Base-by-base conservation (phyloP, 1,140 invertebrate genomes). In the Drosophila jambulina region DNA sequence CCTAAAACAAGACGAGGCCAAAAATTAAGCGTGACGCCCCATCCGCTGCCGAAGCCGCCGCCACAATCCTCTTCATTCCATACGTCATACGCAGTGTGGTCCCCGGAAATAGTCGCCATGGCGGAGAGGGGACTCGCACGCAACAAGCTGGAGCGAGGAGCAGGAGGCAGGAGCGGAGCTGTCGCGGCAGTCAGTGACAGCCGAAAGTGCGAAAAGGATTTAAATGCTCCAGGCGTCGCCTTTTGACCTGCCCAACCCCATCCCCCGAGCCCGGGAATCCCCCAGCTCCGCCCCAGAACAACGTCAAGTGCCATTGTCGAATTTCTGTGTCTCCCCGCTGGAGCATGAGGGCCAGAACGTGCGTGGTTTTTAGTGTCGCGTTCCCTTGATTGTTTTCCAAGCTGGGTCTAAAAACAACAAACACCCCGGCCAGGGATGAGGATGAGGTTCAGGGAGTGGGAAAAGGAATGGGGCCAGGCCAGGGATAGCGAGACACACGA, bases 171-270 rank as follows among this genome's bases (percentile, higher is more conserved):
- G 8, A 32, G 8, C 29, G 48, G 17, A 15, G 23, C 46, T 17
- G 45, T 23, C 32, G 49, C 27, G 27, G 49, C 56, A 61, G 63
- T 25, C 25, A 21, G 45, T 60, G 70, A 72, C 70, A 81, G 74
- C 48, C 60, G 58, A 76, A 86, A 81, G 85, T 88, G 84, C 80
- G 80, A 90, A 90, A 90, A 90, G 84, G 84, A 88, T 90, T 88
- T 88, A 90, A 87, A 90, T 88, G 85, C 81, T 90, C 81, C 78
- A 78, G 85, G 81, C 77, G 68, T 75, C 81, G 85, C 84, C 85
- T 67, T 90, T 88, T 90, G 84, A 88, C 84, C 84, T 75, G 60
- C 60, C 62, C 45, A 21, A 15, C 58, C 12, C 27, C 25, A 10
- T 19, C 38, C 17, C 6, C 38, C 38, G 0, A 25, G 4, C 48